Percentiles rank a stretch among this genome's conserved stretches.
phyloP scores from a whole-genome alignment of 2,888 invertebrate genomes.

The Cheilosia variabilis region DNA sequence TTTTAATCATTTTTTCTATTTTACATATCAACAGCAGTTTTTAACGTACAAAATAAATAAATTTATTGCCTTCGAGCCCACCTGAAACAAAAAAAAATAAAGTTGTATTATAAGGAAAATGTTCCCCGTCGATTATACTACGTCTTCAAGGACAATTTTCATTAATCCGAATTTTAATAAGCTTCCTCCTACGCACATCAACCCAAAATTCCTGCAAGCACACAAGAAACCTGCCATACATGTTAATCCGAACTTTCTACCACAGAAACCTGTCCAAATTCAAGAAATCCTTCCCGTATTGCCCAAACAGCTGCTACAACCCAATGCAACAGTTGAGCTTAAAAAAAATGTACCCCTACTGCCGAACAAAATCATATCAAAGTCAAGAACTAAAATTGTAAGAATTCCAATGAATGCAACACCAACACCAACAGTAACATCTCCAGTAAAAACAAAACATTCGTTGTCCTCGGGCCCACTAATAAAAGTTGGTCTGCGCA shows the following conservation, averaged over 20 bases:
- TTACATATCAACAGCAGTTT: neutral
- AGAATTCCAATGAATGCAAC: constrained; percentile 77
- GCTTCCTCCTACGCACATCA: constrained; percentile 80
- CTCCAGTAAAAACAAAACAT: constrained; percentile 6
- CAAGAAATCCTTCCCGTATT: constrained; percentile 21
- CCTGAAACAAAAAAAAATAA: neutral
- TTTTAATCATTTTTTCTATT: constrained; percentile 30
- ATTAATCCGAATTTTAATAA: constrained; percentile 82
- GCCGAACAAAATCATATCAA: constrained; percentile 80
- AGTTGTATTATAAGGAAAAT: constrained; percentile 15
- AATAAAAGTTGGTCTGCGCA: constrained; percentile 80
- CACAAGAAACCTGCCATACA: constrained; percentile 81
- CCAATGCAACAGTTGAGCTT: constrained; percentile 60
- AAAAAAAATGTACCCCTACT: constrained; percentile 39
- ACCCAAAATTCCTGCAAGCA: constrained; percentile 81
- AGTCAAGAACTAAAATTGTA: constrained; percentile 81
- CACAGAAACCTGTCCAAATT: constrained; percentile 53
- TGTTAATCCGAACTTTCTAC: constrained; percentile 84
- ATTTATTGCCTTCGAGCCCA: constrained; percentile 7
- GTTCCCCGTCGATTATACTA: constrained; percentile 76
- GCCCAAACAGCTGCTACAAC: constrained; percentile 59
- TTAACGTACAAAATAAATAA: constrained; percentile 7
- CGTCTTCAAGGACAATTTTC: constrained; percentile 79
- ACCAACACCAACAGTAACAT: neutral
- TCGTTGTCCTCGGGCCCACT: constrained; percentile 73